Conservation (phyloP, 1,140 invertebrate genomes). For the Drosophila subpulchrella region DNA sequence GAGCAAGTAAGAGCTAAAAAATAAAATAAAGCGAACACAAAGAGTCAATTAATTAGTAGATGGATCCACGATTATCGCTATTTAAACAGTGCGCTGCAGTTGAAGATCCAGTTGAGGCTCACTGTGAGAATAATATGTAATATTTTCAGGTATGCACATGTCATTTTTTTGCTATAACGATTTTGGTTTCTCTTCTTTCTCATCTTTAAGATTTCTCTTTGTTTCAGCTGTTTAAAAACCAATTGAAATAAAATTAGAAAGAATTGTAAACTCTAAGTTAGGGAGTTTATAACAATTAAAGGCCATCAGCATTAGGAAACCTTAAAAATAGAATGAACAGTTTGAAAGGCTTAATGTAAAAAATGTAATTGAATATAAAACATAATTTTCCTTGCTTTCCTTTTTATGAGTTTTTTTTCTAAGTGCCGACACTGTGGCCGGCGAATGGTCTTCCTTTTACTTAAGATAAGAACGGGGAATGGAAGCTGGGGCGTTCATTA, state of each 20-base stretch:
- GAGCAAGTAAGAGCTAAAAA: slow-evolving; percentile 14
- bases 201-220: neutral
- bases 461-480: slow-evolving; percentile 25
- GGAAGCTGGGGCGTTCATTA: slow-evolving; percentile 67
- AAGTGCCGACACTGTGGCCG: neutral
- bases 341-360: no score
- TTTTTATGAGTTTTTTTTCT: neutral
- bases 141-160: neutral
- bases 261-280: no score
- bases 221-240: no score
- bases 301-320: no score
- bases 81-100: slow-evolving; percentile 71
- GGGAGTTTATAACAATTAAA: no score
- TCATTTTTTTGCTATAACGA: no score
- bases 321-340: no score
- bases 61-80: slow-evolving; percentile 80
- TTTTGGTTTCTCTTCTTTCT: no score
- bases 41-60: slow-evolving; percentile 84
- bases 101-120: slow-evolving; percentile 5
- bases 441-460: slow-evolving; percentile 34
- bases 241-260: no score
- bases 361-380: no score
- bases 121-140: slow-evolving; percentile 3
- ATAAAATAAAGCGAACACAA: slow-evolving; percentile 67
- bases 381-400: no score